These are phyloP conservation scores for Cuniculus paca DNA, from an alignment of 2,797 vertebrate genomes.

Conservation along the genomic window DNA sequence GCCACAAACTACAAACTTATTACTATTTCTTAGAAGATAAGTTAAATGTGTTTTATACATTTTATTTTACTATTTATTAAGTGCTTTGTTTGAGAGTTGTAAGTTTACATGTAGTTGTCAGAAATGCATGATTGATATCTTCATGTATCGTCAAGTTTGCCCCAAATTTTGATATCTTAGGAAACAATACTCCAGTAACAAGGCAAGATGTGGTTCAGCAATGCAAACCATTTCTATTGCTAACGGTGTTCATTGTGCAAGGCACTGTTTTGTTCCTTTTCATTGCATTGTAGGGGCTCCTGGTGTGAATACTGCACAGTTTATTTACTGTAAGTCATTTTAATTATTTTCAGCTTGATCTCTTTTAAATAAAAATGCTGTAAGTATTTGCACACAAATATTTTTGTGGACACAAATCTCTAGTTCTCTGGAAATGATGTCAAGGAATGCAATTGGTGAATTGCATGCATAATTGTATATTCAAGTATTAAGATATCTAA, in stretches of 20 bases:
- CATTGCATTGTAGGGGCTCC: background rate
- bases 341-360: background rate
- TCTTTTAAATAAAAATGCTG: background rate
- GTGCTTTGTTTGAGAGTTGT: background rate
- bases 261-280: background rate
- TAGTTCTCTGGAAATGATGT: background rate
- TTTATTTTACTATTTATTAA: background rate
- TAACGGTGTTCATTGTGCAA: background rate
- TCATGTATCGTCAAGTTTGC: too few relatives aligned
- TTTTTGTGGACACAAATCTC: background rate
- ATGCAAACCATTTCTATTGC: background rate
- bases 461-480: background rate
- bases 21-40: background rate
- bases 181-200: background rate
- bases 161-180: background rate
- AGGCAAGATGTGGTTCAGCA: background rate
- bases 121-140: background rate
- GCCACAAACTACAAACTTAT: background rate
- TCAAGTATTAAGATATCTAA: background rate
- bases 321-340: background rate
- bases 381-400: background rate
- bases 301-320: background rate
- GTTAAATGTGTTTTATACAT: background rate
- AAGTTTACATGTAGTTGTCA: background rate
- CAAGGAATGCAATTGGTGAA: background rate